Evolutionary conservation across 2,888 invertebrate genomes (phyloP), one percentile per base, ranked within the genome.

Genomic region (Phaedon cochleariae): DNA sequence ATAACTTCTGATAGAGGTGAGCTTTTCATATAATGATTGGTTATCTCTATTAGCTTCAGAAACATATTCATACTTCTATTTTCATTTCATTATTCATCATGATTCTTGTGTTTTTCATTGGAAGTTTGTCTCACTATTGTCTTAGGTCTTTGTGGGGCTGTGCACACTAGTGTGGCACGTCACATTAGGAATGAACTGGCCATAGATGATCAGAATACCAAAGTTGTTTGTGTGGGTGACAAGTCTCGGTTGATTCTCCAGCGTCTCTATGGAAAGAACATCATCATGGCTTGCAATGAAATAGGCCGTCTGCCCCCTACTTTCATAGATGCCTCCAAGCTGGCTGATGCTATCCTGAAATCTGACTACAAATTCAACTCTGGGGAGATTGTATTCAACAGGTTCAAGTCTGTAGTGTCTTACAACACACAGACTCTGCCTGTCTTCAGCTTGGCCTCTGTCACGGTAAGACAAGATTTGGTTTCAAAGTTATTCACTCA

Each of bases 251-350:
- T 88, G 17, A 93, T 96, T 79, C 86, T 99, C 73, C 88, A 92
- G 73, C 89, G 95, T 45, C 78, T 92, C 21, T 94, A 91, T 80
- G 86, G 87, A 34, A 88, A 93, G 65, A 92, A 95, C 80, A 94
- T 98, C 80, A 87, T 96, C 59, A 86, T 92, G 77, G 93, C 97
- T 3, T 93, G 93, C 59, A 92, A 94, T 75, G 94, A 94, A 84
- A 88, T 98, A 71, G 99, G 99, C 0, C 94, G 97, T 77, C 89
- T 92, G 77, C 97, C 98, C 21, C 97, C 98, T 41, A 93, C 95
- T 12, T 95, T 95, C 85, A 85, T 90, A 74, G 98, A 99, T 87
- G 98, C 98, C 18, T 89, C 95, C 0, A 90, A 88, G 80, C 86
- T 99, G 60, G 94, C 98, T 9, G 88, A 90, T 77, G 90, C 91